A percentile compares a stretch with the other conserved stretches of the same genome.
phyloP scores from a whole-genome alignment of 2,888 invertebrate species.

The Teinopalpus imperialis region DNA sequence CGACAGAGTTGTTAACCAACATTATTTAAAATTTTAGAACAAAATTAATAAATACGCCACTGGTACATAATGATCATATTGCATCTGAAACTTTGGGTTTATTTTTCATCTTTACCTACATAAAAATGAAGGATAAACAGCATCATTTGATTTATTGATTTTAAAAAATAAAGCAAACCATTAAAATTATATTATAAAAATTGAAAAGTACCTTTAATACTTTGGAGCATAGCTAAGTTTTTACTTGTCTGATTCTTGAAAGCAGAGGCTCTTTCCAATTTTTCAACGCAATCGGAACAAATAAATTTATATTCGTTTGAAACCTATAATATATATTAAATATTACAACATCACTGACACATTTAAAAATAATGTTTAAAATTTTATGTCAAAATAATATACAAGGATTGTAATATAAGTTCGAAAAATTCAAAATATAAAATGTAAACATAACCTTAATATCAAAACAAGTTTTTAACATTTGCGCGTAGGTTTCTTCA shows the following conservation, averaged over 20 bases:
- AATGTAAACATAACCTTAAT: slow-evolving; percentile 54
- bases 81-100: too few species aligned
- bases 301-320: slow-evolving; percentile 60
- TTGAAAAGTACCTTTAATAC: slow-evolving; percentile 61
- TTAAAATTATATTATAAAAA: too few species aligned
- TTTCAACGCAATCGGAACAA: slow-evolving; percentile 58
- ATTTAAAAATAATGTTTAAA: background rate
- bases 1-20: too few species aligned
- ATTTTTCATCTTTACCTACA: too few species aligned
- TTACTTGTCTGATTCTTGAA: slow-evolving; percentile 60
- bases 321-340: slow-evolving; percentile 43
- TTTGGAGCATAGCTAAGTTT: slow-evolving; percentile 53
- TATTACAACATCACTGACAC: background rate
- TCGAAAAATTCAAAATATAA: slow-evolving; percentile 6
- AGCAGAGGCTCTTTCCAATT: slow-evolving; percentile 49
- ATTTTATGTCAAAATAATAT: slow-evolving; percentile 3
- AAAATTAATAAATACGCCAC: too few species aligned
- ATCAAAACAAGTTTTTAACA: slow-evolving; percentile 73
- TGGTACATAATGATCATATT: too few species aligned
- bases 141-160: too few species aligned
- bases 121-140: too few species aligned
- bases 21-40: too few species aligned
- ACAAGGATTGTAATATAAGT: slow-evolving; percentile 9
- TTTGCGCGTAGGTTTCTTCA: slow-evolving; percentile 67
- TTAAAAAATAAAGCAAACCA: too few species aligned